Conservation (phyloP, 2,888 invertebrate species). For the Lochmaea capreae region DNA sequence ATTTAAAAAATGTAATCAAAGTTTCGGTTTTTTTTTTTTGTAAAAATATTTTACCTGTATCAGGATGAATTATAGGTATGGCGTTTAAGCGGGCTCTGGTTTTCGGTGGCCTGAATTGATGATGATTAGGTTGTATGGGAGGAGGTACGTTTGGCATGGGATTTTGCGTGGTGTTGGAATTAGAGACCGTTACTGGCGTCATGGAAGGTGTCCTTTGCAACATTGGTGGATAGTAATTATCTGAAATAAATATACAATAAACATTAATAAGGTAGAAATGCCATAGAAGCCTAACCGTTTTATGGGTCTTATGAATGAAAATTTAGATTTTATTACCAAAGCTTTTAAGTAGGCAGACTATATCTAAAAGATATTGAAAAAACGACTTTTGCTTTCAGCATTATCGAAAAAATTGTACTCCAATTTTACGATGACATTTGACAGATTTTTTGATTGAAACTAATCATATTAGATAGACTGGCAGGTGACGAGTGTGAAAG, state of each 20-base stretch:
- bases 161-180: slow-evolving; percentile 52
- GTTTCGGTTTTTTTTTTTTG: not conserved
- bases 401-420: too few species aligned
- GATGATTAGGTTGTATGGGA: slow-evolving; percentile 36
- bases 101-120: slow-evolving; percentile 41
- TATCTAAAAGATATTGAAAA: too few species aligned
- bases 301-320: too few species aligned
- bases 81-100: slow-evolving; percentile 54
- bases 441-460: too few species aligned
- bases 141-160: slow-evolving; percentile 38
- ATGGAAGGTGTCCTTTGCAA: slow-evolving; percentile 39
- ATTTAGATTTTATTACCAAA: too few species aligned
- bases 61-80: slow-evolving; percentile 63
- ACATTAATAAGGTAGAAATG: too few species aligned
- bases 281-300: too few species aligned
- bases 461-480: too few species aligned
- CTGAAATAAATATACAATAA: slow-evolving; percentile 16
- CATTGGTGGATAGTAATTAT: slow-evolving; percentile 31
- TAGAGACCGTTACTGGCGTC: slow-evolving; percentile 45
- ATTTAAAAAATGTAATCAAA: not conserved
- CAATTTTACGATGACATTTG: too few species aligned
- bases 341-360: too few species aligned
- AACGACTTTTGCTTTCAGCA: too few species aligned
- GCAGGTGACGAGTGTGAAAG: too few species aligned
- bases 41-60: slow-evolving; percentile 54